Base-by-base conservation (phyloP, 2,888 invertebrate genomes). In the Pseudoips prasinana region DNA sequence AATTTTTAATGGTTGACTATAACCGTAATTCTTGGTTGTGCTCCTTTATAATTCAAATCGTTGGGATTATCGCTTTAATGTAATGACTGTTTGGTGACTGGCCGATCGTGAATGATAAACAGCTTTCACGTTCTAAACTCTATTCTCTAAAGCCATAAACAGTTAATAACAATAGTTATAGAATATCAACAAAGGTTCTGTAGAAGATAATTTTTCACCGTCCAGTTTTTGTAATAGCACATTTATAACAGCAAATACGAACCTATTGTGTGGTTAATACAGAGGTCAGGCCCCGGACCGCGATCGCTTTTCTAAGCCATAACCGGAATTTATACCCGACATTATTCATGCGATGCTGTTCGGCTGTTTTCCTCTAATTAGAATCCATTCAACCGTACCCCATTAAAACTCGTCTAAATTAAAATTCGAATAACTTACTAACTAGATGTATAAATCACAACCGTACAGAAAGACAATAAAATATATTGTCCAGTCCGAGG, bases 341-440 rank as follows among this genome's bases (percentile, higher is more conserved):
- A 88, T 88, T 84, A 87, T 70, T 88, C 86, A 87, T 76, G 63
- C 54, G 37, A 61, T 59, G 66, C 69, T 49, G 62, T 69, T 66
- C 71, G 74, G 73, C 83, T 85, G 85, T 87, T 87, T 86, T 85
- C 78, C 77, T 73, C 80, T 86, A 86, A 88, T 88, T 86, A 88
- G 81, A 87, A 87, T 63, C 83, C 87, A 88, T 88, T 88, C 88
- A 88, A 67, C 57, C 76, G 73, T 67, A 77, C 65, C 81, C 86
- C 85, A 87, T 88, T 88, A 87, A 87, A 87, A 78, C 79, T 75
- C 79, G 78, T 80, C 83, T 81, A 88, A 88, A 88, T 87, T 87
- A 87, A 88, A 88, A 87, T 73, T 82, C 77, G 64, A 87, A 87
- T 87, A 87, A 88, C 85, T 87, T 86, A 87, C 87, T 87, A 88